These are phyloP conservation scores for Scaptomyza tumidula DNA, from an alignment of 2,888 invertebrate genomes.

Conservation along the genomic window DNA sequence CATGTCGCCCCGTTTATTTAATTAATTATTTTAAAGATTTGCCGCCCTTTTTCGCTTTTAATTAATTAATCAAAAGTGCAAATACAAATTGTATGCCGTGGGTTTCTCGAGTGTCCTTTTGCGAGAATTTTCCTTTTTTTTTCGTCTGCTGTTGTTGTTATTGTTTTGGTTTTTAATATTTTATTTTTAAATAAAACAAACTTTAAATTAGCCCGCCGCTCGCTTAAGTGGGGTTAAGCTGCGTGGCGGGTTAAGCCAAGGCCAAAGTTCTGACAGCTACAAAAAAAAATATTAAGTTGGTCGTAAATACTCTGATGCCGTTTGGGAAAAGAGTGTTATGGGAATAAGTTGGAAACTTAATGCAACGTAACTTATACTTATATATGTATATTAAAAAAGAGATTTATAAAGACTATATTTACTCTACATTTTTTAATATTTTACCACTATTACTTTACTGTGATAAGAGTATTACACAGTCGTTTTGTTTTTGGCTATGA, in stretches of 20 bases:
- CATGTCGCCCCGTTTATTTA: slow-evolving; percentile 70
- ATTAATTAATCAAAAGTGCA: slow-evolving; percentile 78
- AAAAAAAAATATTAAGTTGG: slow-evolving; percentile 14
- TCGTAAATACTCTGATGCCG: not conserved
- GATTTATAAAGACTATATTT: no score
- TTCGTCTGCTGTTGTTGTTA: slow-evolving; percentile 17
- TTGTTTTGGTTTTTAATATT: slow-evolving; percentile 52
- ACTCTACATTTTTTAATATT: not conserved
- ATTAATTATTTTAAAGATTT: slow-evolving; percentile 79
- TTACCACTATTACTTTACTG: not conserved
- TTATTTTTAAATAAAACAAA: slow-evolving; percentile 72
- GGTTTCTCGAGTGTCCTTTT: slow-evolving; percentile 41
- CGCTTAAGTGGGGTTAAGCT: slow-evolving; percentile 69
- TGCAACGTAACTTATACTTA: not conserved
- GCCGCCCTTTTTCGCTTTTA: slow-evolving; percentile 61
- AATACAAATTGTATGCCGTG: slow-evolving; percentile 58
- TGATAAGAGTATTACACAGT: not conserved
- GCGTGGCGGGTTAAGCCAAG: slow-evolving; percentile 59
- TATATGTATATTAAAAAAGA: no score
- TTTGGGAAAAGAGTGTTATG: not conserved
- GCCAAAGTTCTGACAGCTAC: slow-evolving; percentile 57
- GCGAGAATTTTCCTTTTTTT: slow-evolving; percentile 16
- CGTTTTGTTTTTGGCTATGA: not conserved
- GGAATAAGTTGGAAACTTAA: not conserved
- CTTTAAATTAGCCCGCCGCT: slow-evolving; percentile 67